phyloP scores from a whole-genome alignment of 2,113 vertebrate species.

The Pseudorhombus dupliciocellatus region DNA sequence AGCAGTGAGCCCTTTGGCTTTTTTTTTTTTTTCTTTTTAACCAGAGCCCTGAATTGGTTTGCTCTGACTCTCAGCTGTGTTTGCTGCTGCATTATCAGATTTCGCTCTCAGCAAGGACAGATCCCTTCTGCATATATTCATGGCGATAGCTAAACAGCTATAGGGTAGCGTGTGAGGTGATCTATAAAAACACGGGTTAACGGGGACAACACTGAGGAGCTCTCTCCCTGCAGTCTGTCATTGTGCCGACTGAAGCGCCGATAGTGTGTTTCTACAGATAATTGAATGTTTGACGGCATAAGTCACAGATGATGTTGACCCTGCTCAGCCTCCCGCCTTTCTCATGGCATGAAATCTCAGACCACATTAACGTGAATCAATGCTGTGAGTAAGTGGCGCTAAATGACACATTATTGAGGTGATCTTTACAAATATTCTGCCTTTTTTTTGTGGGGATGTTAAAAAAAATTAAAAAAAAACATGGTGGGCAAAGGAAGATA shows the following conservation, averaged over 20 bases:
- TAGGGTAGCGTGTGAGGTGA: slow-evolving; percentile 59
- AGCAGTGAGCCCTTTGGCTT: slow-evolving; percentile 69
- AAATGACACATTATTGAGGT: slow-evolving; percentile 29
- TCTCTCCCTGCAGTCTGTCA: slow-evolving; percentile 53
- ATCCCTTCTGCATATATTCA: slow-evolving; percentile 78
- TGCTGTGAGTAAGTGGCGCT: slow-evolving; percentile 23
- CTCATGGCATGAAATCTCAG: slow-evolving; percentile 18
- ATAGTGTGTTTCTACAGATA: slow-evolving; percentile 72
- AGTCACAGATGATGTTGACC: slow-evolving; percentile 41
- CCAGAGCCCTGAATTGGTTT: slow-evolving; percentile 68
- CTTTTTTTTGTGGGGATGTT: slow-evolving; percentile 6
- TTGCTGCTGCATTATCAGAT: slow-evolving; percentile 79
- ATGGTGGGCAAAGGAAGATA: neutral
- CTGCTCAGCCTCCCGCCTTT: neutral
- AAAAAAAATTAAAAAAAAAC: slow-evolving; percentile 16
- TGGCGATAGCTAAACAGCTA: slow-evolving; percentile 69
- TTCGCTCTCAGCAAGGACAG: slow-evolving; percentile 78
- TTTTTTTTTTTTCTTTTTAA: slow-evolving; percentile 43
- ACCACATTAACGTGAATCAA: slow-evolving; percentile 53
- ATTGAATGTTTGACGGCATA: slow-evolving; percentile 68
- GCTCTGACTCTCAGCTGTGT: slow-evolving; percentile 74
- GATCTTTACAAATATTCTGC: slow-evolving; percentile 15
- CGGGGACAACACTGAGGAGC: slow-evolving; percentile 44
- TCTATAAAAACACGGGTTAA: slow-evolving; percentile 70
- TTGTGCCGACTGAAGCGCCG: slow-evolving; percentile 47